Evolutionary conservation across 2,888 invertebrate species (phyloP), one percentile per base, ranked within the genome.

Genomic region (Acanthococcus lagerstroemiae): DNA sequence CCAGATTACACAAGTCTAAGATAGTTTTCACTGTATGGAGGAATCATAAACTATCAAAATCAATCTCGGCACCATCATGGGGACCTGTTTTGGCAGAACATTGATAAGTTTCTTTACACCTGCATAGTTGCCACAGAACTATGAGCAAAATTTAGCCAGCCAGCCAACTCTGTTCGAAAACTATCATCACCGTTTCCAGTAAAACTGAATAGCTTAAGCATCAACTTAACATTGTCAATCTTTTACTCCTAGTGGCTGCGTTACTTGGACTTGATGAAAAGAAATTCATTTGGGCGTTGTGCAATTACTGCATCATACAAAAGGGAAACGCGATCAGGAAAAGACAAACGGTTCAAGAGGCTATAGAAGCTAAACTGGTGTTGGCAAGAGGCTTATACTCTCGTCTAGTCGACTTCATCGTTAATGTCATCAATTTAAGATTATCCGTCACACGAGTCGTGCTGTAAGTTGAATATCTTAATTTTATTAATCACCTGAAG

Each of bases 321-420:
- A 83, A 83, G 72, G 89, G 88, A 25, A 83, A 81, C 72, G 87
- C 85, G 58, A 84, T 83, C 55, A 81, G 79, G 24, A 77, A 82
- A 65, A 80, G 81, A 75, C 88, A 90, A 75, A 85, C 85, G 3
- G 82, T 85, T 15, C 85, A 86, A 68, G 92, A 94, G 76, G 91
- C 93, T 0, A 80, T 85, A 67, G 87, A 88, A 75, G 87, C 90
- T 0, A 80, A 93, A 66, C 90, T 94, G 76, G 88, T 89, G 6
- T 80, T 95, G 68, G 88, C 92, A 4, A 87, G 89, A 73, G 87
- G 88, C 12, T 77, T 92, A 25, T 95, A 94, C 74, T 84, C 84
- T 55, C 82, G 94, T 70, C 76, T 95, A 30, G 86, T 94, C 69
- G 93, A 94, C 77, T 95, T 92, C 85, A 82, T 94, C 72, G 84